Evolutionary conservation across 2,888 invertebrate genomes (phyloP), one percentile per base, ranked within the genome.

Genomic region (Andrena haemorrhoa): DNA sequence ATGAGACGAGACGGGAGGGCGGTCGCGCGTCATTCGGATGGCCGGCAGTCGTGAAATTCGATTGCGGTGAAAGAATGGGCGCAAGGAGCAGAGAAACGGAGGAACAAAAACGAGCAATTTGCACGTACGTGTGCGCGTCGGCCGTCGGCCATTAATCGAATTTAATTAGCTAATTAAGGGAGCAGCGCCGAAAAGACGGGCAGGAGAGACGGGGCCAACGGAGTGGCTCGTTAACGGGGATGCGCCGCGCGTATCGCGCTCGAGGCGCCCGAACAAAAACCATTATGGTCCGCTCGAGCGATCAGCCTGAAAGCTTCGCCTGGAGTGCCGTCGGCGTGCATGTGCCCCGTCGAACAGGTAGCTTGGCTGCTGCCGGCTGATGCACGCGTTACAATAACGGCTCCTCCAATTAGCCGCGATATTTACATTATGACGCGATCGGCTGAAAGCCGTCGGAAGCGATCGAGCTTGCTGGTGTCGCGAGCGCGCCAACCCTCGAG

Each of bases 351-450:
- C 68, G 60, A 69, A 76, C 75, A 82, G 77, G 77, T 83, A 75
- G 64, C 68, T 63, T 64, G 73, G 68, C 47, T 33, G 33, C 1
- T n/a, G 60, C 63, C 49, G 12, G 49, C 8, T 1, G 58, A 47
- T 16, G 72, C 69, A 64, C 78, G 84, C 82, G 75, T 85, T 79
- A 92, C 92, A 93, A 92, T 92, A 89, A 88, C 88, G 83, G 85
- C 89, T 41, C 86, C 89, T 92, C 92, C 93, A 94, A 94, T 94
- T 94, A 93, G 93, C 92, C 90, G 90, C 91, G 92, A 92, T 92
- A 93, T 93, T 93, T 93, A 92, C 92, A 92, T 93, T 92, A 92
- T 91, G 82, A 81, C 82, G 84, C 85, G 81, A 87, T 87, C 87
- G 84, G 83, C 75, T 86, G 80, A 79, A 89, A 90, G 88, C 86